Base-by-base conservation (phyloP, 2,888 invertebrate species). In the Drosophila neonasuta region DNA sequence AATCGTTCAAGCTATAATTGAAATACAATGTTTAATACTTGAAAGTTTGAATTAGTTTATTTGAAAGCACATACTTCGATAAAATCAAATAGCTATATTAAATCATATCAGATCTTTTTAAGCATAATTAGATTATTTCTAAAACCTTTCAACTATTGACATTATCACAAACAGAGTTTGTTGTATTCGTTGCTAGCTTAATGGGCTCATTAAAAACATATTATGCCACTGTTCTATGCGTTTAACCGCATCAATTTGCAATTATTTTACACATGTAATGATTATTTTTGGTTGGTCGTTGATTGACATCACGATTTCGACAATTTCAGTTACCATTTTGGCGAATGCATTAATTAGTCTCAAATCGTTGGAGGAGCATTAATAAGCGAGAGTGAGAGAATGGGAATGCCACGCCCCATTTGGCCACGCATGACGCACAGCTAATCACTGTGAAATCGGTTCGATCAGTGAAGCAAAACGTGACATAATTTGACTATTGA, bases 391-490 rank as follows among this genome's bases (percentile, higher is more conserved):
- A 30, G 50, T 30, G 11, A 32, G 54, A 60, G 49, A 63, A 36
- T 29, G 54, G 4, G 9, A 17, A 61, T 59, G 67, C 55, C 67
- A 71, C 61, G 61, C 74, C 74, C 20, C 48, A 34, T 71, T 67
- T 64, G 67, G 79, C 58, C 71, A 79, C 77, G 81, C 81, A 84
- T 80, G 68, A 55, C 72, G 76, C 77, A 73, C 79, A 82, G 73
- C 80, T 82, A 83, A 83, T 83, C 82, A 82, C 80, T 85, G 79
- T 85, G 61, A 85, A 85, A 85, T 79, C 77, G 59, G 41, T 48
- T 4, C 60, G 77, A 80, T 77, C 79, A 78, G 54, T 80, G 82
- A 71, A 72, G 71, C 80, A 74, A 66, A 83, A 80, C 83, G 86
- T 83, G 86, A 85, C 83, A 83, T 79, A 74, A 85, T 83, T 77